Percentiles rank a stretch among this genome's conserved stretches.
Conservation (phyloP, 2,113 vertebrate species). For the Chaenogobius annularis region DNA sequence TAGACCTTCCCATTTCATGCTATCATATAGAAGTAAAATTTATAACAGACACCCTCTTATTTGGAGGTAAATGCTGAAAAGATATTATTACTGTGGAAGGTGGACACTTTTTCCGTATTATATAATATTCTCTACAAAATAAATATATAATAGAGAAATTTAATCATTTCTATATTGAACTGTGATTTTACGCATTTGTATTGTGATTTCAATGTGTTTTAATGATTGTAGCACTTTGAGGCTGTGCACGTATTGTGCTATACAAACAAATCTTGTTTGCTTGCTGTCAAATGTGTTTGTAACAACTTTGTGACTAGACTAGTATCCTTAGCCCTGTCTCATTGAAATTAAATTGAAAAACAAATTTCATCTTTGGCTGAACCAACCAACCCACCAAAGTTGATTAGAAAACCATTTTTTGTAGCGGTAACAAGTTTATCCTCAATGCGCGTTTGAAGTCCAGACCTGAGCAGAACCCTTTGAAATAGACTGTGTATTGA, state of each 20-base stretch:
- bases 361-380: not conserved
- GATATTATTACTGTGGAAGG: not conserved
- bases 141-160: not conserved
- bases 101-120: too few relatives aligned
- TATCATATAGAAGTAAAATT: not conserved
- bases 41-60: not conserved
- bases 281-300: too few relatives aligned
- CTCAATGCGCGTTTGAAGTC: not conserved
- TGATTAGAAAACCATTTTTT: not conserved
- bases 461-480: too few relatives aligned
- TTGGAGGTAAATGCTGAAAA: not conserved
- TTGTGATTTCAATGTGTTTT: too few relatives aligned
- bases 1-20: not conserved
- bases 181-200: too few relatives aligned
- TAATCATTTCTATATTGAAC: too few relatives aligned
- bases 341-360: not conserved
- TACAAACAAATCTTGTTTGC: too few relatives aligned
- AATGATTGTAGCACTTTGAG: too few relatives aligned
- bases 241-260: too few relatives aligned
- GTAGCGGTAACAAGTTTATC: not conserved
- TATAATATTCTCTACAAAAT: too few relatives aligned
- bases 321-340: too few relatives aligned
- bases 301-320: too few relatives aligned
- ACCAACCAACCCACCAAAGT: not conserved
- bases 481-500: not conserved